Evolutionary conservation across 2,113 vertebrate genomes (phyloP), one percentile per base, ranked within the genome.

Genomic region (Casuarius casuarius): DNA sequence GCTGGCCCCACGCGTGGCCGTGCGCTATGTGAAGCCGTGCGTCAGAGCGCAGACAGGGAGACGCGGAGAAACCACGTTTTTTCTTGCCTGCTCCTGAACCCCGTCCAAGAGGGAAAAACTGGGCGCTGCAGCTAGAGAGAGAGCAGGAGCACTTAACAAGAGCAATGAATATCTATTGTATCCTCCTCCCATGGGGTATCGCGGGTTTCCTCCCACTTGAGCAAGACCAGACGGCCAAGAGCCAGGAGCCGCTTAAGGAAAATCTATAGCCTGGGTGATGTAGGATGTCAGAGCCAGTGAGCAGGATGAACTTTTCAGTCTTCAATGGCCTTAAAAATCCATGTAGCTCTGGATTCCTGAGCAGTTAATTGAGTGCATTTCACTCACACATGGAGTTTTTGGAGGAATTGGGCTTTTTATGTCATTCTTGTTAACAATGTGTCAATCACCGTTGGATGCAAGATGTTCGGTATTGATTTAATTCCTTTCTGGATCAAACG

Each of bases 231-330:
- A 42, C 2, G 1, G 4, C 22, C 29, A 1, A 5, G n/a, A 20
- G 25, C 31, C 0, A 0, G 4, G 15, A 35, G 23, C 31, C 12
- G 38, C 17, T 23, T 6, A 0, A 6, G 6, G 54, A 48, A 3
- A 48, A 10, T 28, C 35, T 40, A 28, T 9, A 26, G 23, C 35
- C 51, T 38, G 7, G 28, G n/a, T 29, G 15, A 28, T 28, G 12
- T 8, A 40, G 35, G n/a, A 21, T 49, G 51, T 28, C 51, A 54
- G 48, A 38, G 11, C 12, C 25, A 13, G 26, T 21, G 35, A 54
- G 35, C 35, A 21, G 19, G 38, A 14, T 6, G 56, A 33, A 18
- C 17, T 59, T 44, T 46, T 16, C 40, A 33, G 29, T 40, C 8
- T 83, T 65, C 1, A 2, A 2, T 17, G 4, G 0, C 4, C 35